These are phyloP conservation scores for Osmerus eperlanus DNA, from an alignment of 2,113 vertebrate species.

Conservation along the genomic window DNA sequence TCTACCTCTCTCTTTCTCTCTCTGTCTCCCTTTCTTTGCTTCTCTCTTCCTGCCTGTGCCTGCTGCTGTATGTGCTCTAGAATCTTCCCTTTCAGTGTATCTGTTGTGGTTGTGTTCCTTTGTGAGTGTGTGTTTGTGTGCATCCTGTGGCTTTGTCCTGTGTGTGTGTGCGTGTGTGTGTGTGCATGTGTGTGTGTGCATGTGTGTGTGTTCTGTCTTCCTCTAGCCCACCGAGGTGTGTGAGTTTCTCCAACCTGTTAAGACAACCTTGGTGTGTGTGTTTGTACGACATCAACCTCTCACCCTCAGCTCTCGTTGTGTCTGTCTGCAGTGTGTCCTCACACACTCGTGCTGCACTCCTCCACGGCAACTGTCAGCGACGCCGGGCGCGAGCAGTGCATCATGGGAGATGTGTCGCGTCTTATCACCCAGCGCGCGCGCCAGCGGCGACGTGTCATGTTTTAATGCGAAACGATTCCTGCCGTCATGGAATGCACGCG, in stretches of 20 bases:
- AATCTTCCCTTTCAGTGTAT: constrained; percentile 19
- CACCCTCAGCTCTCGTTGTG: background rate
- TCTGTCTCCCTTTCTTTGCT: background rate
- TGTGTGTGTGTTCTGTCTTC: constrained; percentile 7
- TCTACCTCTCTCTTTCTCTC: background rate
- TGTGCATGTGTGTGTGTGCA: background rate
- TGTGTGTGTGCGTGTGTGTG: background rate
- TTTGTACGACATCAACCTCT: background rate
- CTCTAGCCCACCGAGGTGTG: background rate
- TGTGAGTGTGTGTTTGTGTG: constrained; percentile 1
- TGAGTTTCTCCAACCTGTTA: constrained; percentile 10
- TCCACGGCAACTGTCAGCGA: no score
- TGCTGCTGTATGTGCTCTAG: constrained; percentile 26
- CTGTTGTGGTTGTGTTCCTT: constrained; percentile 8
- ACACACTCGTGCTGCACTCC: no score
- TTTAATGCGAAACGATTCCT: no score
- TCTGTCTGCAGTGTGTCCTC: no score
- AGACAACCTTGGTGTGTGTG: constrained; percentile 7
- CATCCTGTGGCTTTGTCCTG: constrained; percentile 20
- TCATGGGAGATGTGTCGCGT: no score
- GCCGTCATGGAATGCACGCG: no score
- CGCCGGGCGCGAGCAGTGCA: no score
- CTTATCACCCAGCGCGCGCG: no score
- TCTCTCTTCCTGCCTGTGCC: constrained; percentile 29
- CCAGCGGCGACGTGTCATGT: no score